Base-by-base conservation (phyloP, 2,113 vertebrate genomes). In the Pollimyrus isidori region DNA sequence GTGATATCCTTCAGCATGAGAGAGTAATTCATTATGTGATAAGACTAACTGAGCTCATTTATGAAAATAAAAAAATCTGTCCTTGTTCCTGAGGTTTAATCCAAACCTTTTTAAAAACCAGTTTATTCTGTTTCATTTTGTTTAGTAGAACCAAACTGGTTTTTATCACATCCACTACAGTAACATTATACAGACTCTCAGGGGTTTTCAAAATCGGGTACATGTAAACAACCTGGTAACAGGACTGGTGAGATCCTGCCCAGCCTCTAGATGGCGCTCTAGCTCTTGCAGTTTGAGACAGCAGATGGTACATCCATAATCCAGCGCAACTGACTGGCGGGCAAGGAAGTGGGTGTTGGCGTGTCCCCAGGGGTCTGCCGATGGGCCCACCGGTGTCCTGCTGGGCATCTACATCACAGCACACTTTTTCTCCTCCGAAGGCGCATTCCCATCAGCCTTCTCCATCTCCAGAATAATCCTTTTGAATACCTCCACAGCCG, bases 381-480 rank as follows among this genome's bases (percentile, higher is more conserved):
- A 92, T 87, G 50, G 93, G 91, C 91, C 92, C 90, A 91, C 92
- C 90, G 92, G 92, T 90, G 91, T 94, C 92, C 92, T 88, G 91
- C 89, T 86, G 52, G 90, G 84, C 89, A 80, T 87, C 93, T 93
- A 96, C 96, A 97, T 97, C 90, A 97, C 93, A 9, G 89, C 86
- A 82, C 96, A 97, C 91, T 95, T 96, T 91, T 94, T 97, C 89
- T 95, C 95, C 90, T 95, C 95, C 5, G 92, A 91, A n/a, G 95
- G 93, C 30, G 91, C 93, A 4, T 96, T 96, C 76, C 96, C 96
- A 89, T 96, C 96, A 1, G 96, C 96, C 92, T 95, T 97, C 91
- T 97, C 96, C 94, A 97, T 97, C 93, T 97, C 96, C 94, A 96
- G 93, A 94, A 97, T 96, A 90, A 97, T 96, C 88, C 94, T 92